Evolutionary conservation across 2,888 invertebrate genomes (phyloP).

Genomic region (Drosophila macrothrix): DNA sequence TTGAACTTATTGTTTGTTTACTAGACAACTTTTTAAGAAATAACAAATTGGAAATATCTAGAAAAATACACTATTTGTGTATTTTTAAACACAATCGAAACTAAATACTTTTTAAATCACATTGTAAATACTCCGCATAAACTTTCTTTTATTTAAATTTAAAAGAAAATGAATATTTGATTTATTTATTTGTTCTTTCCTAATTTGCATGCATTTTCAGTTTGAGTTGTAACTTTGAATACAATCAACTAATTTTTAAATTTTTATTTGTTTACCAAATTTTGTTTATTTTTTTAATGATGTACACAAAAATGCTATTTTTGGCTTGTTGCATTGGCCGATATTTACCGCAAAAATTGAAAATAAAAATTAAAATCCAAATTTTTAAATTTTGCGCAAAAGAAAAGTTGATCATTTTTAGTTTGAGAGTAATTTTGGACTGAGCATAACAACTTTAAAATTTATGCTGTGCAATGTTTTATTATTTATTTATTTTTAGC

Average conservation of each 20-base stretch:
- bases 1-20: not conserved
- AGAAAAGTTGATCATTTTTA: not conserved
- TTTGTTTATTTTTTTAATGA: not conserved
- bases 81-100: not conserved
- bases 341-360: not conserved
- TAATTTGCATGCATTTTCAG: too few relatives aligned
- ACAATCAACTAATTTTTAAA: not conserved
- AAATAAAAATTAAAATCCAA: not conserved
- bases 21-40: not conserved
- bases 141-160: not conserved
- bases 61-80: not conserved
- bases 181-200: not conserved
- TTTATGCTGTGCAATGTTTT: not conserved
- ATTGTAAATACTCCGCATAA: not conserved
- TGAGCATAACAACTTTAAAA: not conserved
- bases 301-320: not conserved
- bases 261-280: not conserved
- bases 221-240: too few relatives aligned
- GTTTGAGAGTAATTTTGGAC: not conserved
- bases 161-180: not conserved
- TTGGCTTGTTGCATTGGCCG: not conserved
- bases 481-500: slow-evolving; percentile 18
- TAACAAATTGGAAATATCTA: not conserved
- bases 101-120: not conserved
- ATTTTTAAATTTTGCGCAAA: not conserved